These are phyloP conservation scores for Phylloscopus whistleri DNA, from an alignment of 2,113 vertebrate species.

Conservation along the genomic window DNA sequence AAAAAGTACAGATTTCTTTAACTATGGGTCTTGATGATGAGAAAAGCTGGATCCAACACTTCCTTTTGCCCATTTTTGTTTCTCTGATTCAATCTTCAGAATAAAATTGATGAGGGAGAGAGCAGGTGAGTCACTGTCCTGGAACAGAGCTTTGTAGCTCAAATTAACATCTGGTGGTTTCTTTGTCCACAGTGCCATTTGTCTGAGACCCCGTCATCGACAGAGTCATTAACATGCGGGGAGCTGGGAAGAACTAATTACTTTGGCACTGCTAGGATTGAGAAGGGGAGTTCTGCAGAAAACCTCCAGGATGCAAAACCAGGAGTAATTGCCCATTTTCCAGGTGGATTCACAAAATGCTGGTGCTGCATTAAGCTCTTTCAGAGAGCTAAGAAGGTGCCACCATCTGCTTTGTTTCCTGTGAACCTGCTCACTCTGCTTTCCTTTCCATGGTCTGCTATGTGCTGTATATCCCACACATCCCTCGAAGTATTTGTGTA, in stretches of 20 bases:
- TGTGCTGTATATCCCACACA: not conserved
- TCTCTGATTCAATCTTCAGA: not conserved
- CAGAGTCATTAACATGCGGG: not conserved
- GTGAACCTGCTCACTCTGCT: not conserved
- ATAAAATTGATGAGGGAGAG: not conserved
- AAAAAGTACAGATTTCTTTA: not conserved
- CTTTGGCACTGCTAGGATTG: not conserved
- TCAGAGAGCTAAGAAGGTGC: not conserved
- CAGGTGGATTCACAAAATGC: not conserved
- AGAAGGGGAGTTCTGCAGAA: not conserved
- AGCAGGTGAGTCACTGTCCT: not conserved
- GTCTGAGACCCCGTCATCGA: not conserved
- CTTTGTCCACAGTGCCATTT: not conserved
- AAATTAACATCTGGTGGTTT: not conserved
- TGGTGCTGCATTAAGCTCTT: not conserved
- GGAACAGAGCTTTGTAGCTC: not conserved
- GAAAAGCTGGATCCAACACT: not conserved
- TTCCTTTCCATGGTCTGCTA: not conserved
- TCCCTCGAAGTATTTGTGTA: not conserved
- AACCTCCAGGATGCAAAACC: not conserved
- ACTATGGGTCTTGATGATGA: not conserved
- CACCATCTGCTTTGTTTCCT: slow-evolving; percentile 26
- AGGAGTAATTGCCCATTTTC: slow-evolving; percentile 39
- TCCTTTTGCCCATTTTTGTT: not conserved
- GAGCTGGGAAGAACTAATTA: not conserved